phyloP scores from a whole-genome alignment of 1,140 invertebrate genomes.

The Microplitis demolitor region DNA sequence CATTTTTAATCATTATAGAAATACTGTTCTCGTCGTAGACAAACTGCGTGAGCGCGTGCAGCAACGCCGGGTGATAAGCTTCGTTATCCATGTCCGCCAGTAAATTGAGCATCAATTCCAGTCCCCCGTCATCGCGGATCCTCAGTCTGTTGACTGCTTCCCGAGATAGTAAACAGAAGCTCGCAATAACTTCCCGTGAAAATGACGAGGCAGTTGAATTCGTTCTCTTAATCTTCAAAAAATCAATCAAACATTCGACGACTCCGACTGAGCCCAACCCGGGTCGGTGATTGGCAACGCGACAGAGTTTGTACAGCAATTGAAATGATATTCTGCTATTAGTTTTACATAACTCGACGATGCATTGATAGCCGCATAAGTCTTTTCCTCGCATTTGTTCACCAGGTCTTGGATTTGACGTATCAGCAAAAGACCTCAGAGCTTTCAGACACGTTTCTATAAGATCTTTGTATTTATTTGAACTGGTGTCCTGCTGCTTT shows the following conservation, averaged over 20 bases:
- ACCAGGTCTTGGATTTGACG: conserved; percentile 31
- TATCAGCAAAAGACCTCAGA: conserved; percentile 40
- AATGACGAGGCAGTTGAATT: conserved; percentile 11
- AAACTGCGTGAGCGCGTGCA: conserved; percentile 49
- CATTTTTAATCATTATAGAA: conserved; percentile 48
- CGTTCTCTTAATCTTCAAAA: conserved; percentile 33
- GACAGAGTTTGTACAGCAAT: conserved; percentile 46
- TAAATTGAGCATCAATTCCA: conserved; percentile 46
- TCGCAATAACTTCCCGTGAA: conserved; percentile 36
- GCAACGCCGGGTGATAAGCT: conserved; percentile 41
- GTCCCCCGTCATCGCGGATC: conserved; percentile 38
- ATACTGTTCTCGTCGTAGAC: conserved; percentile 46
- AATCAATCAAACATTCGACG: conserved; percentile 38
- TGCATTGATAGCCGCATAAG: conserved; percentile 40
- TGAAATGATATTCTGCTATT: conserved; percentile 48
- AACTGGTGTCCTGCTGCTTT: conserved; percentile 23
- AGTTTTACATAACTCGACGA: conserved; percentile 38
- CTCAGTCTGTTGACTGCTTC: conserved; percentile 51
- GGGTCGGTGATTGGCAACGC: conserved; percentile 47
- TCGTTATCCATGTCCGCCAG: conserved; percentile 41
- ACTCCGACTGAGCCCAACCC: conserved; percentile 43
- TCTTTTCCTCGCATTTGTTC: conserved; percentile 44
- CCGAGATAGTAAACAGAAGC: conserved; percentile 49
- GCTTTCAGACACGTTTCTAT: conserved; percentile 51
- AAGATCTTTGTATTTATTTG: conserved; percentile 38